Conservation (phyloP, 2,888 invertebrate genomes). For the Crepidodera aurea region DNA sequence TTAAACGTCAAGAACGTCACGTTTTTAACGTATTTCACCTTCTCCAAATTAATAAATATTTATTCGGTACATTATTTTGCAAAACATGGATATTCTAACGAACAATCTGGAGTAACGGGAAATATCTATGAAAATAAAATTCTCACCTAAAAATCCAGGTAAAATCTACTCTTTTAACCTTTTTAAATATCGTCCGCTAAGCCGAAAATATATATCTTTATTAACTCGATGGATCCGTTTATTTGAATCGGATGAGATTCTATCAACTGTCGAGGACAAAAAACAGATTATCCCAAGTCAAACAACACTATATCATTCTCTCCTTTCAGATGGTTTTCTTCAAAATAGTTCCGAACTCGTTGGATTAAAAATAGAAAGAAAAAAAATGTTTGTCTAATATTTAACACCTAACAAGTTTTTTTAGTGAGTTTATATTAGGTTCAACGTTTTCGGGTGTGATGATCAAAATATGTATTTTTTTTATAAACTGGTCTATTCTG, state of each 20-base stretch:
- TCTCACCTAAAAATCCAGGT: slow-evolving; percentile 10
- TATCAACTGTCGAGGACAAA: slow-evolving; percentile 44
- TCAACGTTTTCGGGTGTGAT: no score
- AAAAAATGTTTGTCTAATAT: slow-evolving; percentile 10
- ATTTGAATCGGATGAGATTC: slow-evolving; percentile 42
- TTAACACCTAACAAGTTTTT: background rate
- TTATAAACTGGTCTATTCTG: no score
- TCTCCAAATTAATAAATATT: no score
- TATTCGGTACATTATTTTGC: no score
- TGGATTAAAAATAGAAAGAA: slow-evolving; percentile 27
- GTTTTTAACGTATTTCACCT: no score
- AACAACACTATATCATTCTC: slow-evolving; percentile 48
- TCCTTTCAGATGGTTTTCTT: slow-evolving; percentile 18
- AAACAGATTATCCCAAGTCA: slow-evolving; percentile 53
- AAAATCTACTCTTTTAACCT: slow-evolving; percentile 6
- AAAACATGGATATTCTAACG: no score
- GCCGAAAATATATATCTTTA: slow-evolving; percentile 47
- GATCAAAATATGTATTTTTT: slow-evolving; percentile 8
- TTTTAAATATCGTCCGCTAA: slow-evolving; percentile 14
- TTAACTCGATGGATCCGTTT: slow-evolving; percentile 43
- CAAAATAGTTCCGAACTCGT: slow-evolving; percentile 20
- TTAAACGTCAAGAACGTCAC: no score
- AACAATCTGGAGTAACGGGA: no score
- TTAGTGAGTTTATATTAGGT: background rate
- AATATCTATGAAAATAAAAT: background rate